Conservation (phyloP, 2,113 vertebrate genomes). For the Rhombomys opimus region DNA sequence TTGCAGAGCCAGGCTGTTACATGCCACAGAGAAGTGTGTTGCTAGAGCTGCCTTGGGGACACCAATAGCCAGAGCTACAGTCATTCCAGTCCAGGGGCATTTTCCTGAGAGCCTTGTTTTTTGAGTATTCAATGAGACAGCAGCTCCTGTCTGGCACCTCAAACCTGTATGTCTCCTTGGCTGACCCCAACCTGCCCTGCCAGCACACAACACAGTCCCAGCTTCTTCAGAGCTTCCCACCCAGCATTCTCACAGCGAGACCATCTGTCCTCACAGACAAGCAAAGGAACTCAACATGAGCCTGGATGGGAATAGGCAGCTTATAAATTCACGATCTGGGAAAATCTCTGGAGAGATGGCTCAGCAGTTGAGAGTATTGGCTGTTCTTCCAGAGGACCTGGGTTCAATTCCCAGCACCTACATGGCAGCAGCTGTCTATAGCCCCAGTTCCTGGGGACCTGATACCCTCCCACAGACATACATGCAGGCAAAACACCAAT, state of each 20-base stretch:
- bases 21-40: not conserved
- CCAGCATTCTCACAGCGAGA: not conserved
- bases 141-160: not conserved
- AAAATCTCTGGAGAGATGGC: not conserved
- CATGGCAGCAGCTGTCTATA: not conserved
- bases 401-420: not conserved
- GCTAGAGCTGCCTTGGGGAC: not conserved
- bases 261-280: not conserved
- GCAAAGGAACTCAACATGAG: not conserved
- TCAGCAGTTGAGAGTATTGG: not conserved
- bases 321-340: not conserved
- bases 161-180: not conserved
- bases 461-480: not conserved
- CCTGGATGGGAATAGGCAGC: not conserved
- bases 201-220: not conserved
- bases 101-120: slow-evolving; percentile 22
- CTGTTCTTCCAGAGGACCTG: not conserved
- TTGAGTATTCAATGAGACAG: not conserved
- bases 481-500: not conserved
- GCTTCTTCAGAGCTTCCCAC: not conserved
- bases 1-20: not conserved
- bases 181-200: not conserved
- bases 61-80: not conserved
- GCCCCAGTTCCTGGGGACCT: not conserved
- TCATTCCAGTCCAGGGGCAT: not conserved